Percentiles rank a stretch among this genome's conserved stretches.
Conservation (phyloP, 1,140 invertebrate genomes). For the Temnothorax longispinosus region DNA sequence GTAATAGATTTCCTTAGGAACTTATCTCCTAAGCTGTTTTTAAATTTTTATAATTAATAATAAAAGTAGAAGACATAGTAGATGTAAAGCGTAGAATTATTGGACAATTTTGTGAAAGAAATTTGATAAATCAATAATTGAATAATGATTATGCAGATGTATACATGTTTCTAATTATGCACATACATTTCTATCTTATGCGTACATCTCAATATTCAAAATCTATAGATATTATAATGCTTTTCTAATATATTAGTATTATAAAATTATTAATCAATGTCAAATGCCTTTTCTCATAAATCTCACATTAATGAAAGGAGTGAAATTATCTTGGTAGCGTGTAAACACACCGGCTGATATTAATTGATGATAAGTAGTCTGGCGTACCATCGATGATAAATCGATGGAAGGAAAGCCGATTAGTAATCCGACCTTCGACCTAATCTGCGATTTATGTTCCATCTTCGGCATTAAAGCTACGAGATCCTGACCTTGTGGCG, state of each 20-base stretch:
- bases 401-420: constrained; percentile 58
- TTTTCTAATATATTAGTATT: background rate
- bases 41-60: background rate
- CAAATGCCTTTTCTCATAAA: constrained; percentile 25
- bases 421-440: constrained; percentile 52
- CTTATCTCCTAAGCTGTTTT: background rate
- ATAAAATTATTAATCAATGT: constrained; percentile 42
- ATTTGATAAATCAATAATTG: background rate
- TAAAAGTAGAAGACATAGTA: background rate
- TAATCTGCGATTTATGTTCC: constrained; percentile 25
- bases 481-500: constrained; percentile 40
- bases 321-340: constrained; percentile 49
- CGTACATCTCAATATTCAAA: background rate
- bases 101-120: constrained; percentile 8
- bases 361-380: constrained; percentile 59
- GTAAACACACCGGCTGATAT: constrained; percentile 29
- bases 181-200: background rate
- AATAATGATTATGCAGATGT: background rate
- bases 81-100: no score
- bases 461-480: constrained; percentile 5
- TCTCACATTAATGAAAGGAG: constrained; percentile 12
- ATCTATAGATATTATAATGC: background rate
- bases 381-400: constrained; percentile 46
- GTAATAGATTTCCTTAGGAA: background rate
- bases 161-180: background rate